Evolutionary conservation across 2,888 invertebrate species (phyloP), one percentile per base, ranked within the genome.

Genomic region (Tolmerus cingulatus): DNA sequence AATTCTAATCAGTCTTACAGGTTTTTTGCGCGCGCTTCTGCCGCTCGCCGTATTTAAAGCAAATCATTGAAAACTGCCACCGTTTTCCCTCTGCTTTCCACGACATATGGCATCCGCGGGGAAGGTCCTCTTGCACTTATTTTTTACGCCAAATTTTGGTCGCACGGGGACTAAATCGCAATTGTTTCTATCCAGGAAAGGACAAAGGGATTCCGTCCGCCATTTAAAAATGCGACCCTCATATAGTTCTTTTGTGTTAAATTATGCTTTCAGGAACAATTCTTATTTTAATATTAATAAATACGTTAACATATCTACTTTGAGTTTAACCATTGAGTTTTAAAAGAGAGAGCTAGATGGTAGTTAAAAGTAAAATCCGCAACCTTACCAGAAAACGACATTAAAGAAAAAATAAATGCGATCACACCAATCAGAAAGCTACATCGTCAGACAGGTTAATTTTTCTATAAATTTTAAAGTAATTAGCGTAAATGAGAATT

Each of bases 1-100:
- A 76, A 37, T 76, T 76, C 76, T 76, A 76, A 76, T 76, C 76
- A 76, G 76, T 76, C 34, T 76, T 76, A 76, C 34, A 76, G 37
- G 34, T n/a, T 76, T 76, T 76, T 37, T 76, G 34, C 9, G 37
- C 3, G 37, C 37, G 12, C 34, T 16, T 46, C 43, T 76, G n/a
- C 34, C 16, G 76, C 76, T 16, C 37, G 30, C 12, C 27, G 74
- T 76, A 76, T 37, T 76, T 37, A 76, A 30, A 30, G 76, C 76
- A 76, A 76, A 76, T 76, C 37, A 76, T 37, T 37, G 34, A 76
- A 76, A 76, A 76, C 19, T 76, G 76, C 23, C 66, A 23, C 8
- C 66, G 27, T 66, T 23, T 12, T 14, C 27, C 2, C 66, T 19
- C 23, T 27, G 2, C 12, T 66, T 66, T 8, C 12, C 27, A 23